A percentile compares a stretch with the other conserved stretches of the same genome.
Conservation (phyloP, 2,797 vertebrate species). For the Enteromius thamalakanensis region DNA sequence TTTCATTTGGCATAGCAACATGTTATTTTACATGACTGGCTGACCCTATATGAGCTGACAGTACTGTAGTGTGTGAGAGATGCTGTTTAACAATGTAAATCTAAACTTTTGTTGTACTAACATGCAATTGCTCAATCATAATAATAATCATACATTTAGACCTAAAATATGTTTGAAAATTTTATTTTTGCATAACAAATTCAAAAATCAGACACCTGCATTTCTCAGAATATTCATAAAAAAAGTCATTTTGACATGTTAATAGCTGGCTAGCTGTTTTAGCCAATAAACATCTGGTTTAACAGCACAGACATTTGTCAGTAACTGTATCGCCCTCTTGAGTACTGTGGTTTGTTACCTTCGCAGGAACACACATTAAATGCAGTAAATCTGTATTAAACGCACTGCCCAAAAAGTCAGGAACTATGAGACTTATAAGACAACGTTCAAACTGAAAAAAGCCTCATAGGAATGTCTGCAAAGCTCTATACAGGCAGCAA, state of each 20-base stretch:
- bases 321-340: background rate
- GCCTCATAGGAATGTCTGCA: background rate
- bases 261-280: background rate
- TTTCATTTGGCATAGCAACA: background rate
- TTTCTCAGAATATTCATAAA: background rate
- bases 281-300: background rate
- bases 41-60: background rate
- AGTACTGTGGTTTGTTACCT: background rate
- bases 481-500: background rate
- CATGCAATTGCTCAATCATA: background rate
- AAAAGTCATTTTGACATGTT: background rate
- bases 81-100: background rate
- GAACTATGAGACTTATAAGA: background rate
- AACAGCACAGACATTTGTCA: background rate
- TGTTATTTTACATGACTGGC: background rate
- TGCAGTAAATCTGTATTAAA: background rate
- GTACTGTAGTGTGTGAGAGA: background rate
- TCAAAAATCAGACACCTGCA: background rate
- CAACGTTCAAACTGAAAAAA: background rate
- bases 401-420: background rate
- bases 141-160: background rate
- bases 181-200: background rate
- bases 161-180: background rate
- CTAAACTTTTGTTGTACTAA: background rate
- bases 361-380: background rate